Evolutionary conservation across 2,797 vertebrate genomes (phyloP).

Genomic region (Sebastes cheni): DNA sequence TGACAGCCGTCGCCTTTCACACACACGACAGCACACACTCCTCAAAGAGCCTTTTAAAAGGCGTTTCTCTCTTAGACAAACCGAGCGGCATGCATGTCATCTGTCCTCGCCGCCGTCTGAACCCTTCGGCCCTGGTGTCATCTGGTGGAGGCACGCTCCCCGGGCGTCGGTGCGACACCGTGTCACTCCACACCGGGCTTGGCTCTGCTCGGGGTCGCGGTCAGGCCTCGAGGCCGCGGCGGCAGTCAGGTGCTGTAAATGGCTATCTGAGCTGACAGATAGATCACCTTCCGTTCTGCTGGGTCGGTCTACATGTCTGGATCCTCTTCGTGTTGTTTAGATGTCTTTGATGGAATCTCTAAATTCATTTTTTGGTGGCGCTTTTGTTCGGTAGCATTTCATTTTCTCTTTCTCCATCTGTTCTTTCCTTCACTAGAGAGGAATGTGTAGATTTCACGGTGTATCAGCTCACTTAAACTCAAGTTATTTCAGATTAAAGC

Average conservation of each 20-base stretch:
- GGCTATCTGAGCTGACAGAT: slow-evolving; percentile 62
- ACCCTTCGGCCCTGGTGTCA: slow-evolving; percentile 50
- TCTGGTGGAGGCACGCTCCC: slow-evolving; percentile 51
- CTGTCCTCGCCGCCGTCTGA: slow-evolving; percentile 56
- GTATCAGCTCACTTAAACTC: not conserved
- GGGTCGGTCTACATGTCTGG: not conserved
- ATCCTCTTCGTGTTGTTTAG: not conserved
- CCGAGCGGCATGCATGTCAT: slow-evolving; percentile 73
- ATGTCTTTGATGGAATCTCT: not conserved
- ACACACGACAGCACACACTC: slow-evolving; percentile 11
- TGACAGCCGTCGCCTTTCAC: slow-evolving; percentile 64
- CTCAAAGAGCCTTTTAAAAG: slow-evolving; percentile 58
- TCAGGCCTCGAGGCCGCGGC: slow-evolving; percentile 37
- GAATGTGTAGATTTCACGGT: slow-evolving; percentile 39
- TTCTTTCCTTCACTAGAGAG: slow-evolving; percentile 14
- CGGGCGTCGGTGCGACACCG: slow-evolving; percentile 38
- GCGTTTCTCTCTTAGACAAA: slow-evolving; percentile 44
- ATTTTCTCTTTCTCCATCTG: slow-evolving; percentile 10
- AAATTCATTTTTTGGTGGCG: not conserved
- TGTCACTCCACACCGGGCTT: slow-evolving; percentile 66
- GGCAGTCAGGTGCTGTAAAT: slow-evolving; percentile 70
- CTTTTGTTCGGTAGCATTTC: not conserved
- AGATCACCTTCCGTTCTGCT: slow-evolving; percentile 1
- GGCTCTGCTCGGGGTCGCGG: slow-evolving; percentile 54
- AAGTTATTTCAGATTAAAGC: slow-evolving; percentile 35